Conservation (phyloP, 2,888 invertebrate genomes). For the Pilophorus perplexus region DNA sequence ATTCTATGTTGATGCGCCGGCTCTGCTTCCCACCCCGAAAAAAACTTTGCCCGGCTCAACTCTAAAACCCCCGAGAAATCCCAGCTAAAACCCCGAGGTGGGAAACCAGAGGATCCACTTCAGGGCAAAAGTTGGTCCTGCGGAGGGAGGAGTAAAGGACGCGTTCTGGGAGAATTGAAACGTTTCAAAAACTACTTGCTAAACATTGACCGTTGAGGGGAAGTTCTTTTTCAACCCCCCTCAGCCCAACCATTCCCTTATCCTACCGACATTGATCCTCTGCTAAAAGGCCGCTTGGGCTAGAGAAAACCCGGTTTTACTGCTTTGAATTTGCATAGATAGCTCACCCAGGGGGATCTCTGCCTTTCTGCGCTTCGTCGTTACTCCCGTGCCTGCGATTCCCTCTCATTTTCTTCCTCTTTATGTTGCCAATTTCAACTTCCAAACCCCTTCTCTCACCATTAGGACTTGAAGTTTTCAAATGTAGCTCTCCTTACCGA, state of each 20-base stretch:
- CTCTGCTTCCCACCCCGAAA: too few species aligned
- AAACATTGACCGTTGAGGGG: conserved; percentile 10
- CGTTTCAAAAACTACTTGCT: conserved; percentile 22
- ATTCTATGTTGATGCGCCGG: too few species aligned
- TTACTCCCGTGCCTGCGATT: conserved; percentile 13
- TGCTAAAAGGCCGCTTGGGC: conserved; percentile 24
- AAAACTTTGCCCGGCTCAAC: too few species aligned
- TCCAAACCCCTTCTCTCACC: not conserved
- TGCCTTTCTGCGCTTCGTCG: not conserved
- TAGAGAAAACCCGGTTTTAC: conserved; percentile 23
- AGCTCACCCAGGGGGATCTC: conserved; percentile 16
- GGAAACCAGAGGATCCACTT: too few species aligned
- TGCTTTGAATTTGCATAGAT: conserved; percentile 26
- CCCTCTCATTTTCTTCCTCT: conserved; percentile 12
- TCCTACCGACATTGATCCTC: conserved; percentile 18
- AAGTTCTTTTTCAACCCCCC: not conserved
- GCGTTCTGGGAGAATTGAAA: conserved; percentile 23
- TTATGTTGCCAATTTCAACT: conserved; percentile 12
- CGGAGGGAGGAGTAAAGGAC: not conserved
- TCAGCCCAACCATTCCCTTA: not conserved
- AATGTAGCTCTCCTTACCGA: too few species aligned
- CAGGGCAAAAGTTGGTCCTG: too few species aligned
- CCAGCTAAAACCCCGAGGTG: not conserved
- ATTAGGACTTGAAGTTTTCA: not conserved
- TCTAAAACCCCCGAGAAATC: too few species aligned